These are phyloP conservation scores for Labeo catla DNA, from an alignment of 2,113 vertebrate species.

Conservation along the genomic window DNA sequence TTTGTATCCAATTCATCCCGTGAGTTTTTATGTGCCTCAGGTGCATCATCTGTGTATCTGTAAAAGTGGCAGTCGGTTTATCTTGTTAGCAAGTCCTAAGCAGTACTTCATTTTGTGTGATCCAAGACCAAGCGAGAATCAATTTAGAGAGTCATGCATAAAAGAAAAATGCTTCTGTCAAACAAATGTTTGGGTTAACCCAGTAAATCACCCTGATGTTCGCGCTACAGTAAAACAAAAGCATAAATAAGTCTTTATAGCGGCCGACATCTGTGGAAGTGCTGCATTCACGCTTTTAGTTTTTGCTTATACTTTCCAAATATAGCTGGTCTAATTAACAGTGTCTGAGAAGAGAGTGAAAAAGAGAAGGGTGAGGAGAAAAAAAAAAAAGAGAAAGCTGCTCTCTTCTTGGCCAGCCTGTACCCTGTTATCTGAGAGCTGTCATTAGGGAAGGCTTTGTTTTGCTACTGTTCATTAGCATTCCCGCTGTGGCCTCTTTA, in stretches of 20 bases:
- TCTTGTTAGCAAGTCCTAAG: conserved; percentile 27
- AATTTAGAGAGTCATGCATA: conserved; percentile 30
- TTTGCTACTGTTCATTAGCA: conserved; percentile 78
- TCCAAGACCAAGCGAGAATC: conserved; percentile 31
- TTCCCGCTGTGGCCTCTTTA: conserved; percentile 72
- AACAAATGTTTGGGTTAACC: conserved; percentile 16
- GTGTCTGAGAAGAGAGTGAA: conserved; percentile 26
- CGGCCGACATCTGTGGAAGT: conserved; percentile 7
- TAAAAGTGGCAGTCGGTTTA: conserved; percentile 20
- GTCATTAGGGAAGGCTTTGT: conserved; percentile 80
- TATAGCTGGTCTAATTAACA: conserved; percentile 41
- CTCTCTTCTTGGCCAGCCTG: conserved; percentile 57
- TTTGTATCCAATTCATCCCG: background rate
- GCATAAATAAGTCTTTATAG: conserved; percentile 16
- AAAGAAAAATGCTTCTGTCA: conserved; percentile 32
- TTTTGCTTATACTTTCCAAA: conserved; percentile 45
- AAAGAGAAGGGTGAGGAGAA: background rate
- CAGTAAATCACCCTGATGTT: conserved; percentile 40
- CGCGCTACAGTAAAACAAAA: conserved; percentile 1
- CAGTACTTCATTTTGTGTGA: conserved; percentile 2
- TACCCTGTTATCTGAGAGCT: conserved; percentile 75
- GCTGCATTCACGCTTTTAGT: background rate
- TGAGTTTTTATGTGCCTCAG: background rate
- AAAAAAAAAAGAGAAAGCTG: conserved; percentile 16
- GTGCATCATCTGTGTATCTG: conserved; percentile 10